Conservation (phyloP, 2,888 invertebrate species). For the Gastrophysa polygoni region DNA sequence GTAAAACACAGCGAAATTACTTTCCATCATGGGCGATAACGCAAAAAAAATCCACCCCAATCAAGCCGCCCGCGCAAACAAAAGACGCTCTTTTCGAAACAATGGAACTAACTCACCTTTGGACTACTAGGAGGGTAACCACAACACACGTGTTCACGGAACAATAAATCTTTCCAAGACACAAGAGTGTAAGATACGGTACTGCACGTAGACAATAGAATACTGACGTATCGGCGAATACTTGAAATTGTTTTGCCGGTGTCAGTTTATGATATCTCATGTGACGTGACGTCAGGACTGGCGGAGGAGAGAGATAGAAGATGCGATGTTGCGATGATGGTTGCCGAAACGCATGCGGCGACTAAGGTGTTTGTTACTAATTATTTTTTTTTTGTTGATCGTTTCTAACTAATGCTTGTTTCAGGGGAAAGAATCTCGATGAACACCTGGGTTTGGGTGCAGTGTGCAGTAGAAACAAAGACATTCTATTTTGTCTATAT, state of each 20-base stretch:
- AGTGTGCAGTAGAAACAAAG: constrained; percentile 5
- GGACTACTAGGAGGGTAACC: constrained; percentile 11
- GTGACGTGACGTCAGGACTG: constrained; percentile 54
- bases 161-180: constrained; percentile 25
- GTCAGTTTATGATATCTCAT: constrained; percentile 53
- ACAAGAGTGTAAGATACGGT: constrained; percentile 23
- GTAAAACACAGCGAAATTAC: constrained; percentile 10
- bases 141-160: constrained; percentile 29
- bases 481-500: constrained; percentile 23
- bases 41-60: neutral
- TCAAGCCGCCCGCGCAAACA: constrained; percentile 5
- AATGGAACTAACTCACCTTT: constrained; percentile 29
- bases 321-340: neutral
- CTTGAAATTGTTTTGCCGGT: constrained; percentile 54
- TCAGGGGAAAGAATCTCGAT: neutral
- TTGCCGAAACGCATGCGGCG: constrained; percentile 14
- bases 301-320: constrained; percentile 13
- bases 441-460: constrained; percentile 22
- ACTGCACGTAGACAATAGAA: constrained; percentile 40
- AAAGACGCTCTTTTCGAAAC: constrained; percentile 17
- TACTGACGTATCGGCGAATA: constrained; percentile 53
- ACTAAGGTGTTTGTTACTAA: neutral
- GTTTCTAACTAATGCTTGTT: neutral
- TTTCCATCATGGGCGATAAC: neutral
- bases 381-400: neutral